Base-by-base conservation (phyloP, 2,113 vertebrate species). In the Rostratula benghalensis region DNA sequence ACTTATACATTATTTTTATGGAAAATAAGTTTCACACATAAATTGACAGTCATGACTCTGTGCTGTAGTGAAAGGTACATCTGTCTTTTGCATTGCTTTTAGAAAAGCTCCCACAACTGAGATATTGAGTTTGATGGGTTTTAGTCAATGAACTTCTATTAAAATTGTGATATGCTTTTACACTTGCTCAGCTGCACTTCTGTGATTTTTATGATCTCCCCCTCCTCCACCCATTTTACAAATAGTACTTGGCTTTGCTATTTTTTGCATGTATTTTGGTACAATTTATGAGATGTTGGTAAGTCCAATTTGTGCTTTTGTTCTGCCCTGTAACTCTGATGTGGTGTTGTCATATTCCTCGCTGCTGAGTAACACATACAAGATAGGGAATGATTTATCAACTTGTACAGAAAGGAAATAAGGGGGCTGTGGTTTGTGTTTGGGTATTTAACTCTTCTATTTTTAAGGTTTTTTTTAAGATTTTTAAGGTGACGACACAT, bases 171-270 rank as follows among this genome's bases (percentile, higher is more conserved):
- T 46, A 68, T 85, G 15, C 12, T 56, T 77, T 87, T 68, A 12
- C 5, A 5, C 7, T 59, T 60, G 33, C 46, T 67, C 33, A 31
- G 2, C 20, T 64, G 19, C 11, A 24, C 17, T 64, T 37, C 10
- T 3, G 1, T 31, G 31, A 30, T 56, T 77, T 81, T 60, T 74
- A 31, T 53, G 20, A 61, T 37, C 10, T 79, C 18, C 9, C 4
- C 0, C 0, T 6, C 19, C 1, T 7, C 7, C 4, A 24, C 17
- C 21, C 19, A 3, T 71, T 48, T 73, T 63, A 27, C 48, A 7
- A 51, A 3, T 43, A 46, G 15, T 50, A 37, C 8, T 85, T 61
- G 45, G 30, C 22, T 82, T 64, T 46, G 8, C 10, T 19, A 3
- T 35, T 88, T 93, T 59, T 61, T 25, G 1, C 1, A 10, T 73